Evolutionary conservation across 2,797 vertebrate genomes (phyloP).

Genomic region (Diplodus sargus): DNA sequence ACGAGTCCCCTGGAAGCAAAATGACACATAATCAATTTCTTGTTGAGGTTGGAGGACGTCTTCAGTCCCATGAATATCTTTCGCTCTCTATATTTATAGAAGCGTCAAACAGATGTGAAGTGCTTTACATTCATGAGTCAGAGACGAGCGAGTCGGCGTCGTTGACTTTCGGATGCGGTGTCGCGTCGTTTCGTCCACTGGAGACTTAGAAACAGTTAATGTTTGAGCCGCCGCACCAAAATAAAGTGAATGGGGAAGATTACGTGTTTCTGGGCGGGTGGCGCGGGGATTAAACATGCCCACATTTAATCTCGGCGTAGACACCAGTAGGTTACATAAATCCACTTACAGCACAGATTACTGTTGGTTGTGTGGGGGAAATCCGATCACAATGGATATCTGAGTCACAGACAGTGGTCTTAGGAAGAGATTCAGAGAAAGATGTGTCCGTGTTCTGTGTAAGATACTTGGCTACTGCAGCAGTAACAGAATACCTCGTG

Average conservation of each 20-base stretch:
- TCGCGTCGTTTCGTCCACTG: background rate
- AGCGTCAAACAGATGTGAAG: background rate
- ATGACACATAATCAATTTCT: background rate
- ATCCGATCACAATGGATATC: constrained; percentile 68
- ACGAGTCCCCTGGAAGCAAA: background rate
- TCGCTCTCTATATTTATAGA: background rate
- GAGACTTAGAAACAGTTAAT: constrained; percentile 12
- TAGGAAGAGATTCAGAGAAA: constrained; percentile 41
- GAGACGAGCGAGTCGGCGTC: background rate
- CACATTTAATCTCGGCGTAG: constrained; percentile 70
- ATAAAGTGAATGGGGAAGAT: constrained; percentile 43
- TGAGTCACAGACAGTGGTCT: constrained; percentile 45
- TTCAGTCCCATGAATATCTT: background rate
- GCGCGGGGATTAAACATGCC: constrained; percentile 67
- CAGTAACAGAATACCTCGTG: background rate
- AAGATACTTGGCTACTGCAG: background rate
- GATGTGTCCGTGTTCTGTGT: constrained; percentile 21
- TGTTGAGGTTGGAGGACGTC: background rate
- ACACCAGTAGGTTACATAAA: constrained; percentile 76
- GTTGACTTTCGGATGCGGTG: background rate
- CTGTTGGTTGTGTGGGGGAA: constrained; percentile 39
- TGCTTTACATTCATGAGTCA: background rate
- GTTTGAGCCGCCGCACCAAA: constrained; percentile 33
- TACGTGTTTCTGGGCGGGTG: constrained; percentile 28
- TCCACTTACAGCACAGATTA: constrained; percentile 77